Evolutionary conservation across 2,113 vertebrate species (phyloP).

Genomic region (Synodontis membranacea): DNA sequence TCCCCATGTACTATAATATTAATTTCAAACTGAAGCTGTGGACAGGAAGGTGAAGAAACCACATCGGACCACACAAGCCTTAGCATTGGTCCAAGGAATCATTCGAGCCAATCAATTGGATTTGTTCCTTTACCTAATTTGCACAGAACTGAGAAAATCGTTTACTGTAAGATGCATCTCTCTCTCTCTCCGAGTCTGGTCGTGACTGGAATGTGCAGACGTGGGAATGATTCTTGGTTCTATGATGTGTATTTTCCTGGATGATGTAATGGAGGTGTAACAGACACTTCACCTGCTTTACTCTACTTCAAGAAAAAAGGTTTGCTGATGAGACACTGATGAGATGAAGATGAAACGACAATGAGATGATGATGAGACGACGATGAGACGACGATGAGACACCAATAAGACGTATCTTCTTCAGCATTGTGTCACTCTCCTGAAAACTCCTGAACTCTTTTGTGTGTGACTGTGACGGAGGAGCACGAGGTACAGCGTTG

Average conservation of each 20-base stretch:
- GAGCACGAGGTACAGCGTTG: background rate
- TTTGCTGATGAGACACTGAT: background rate
- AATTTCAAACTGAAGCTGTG: too few relatives aligned
- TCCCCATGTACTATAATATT: too few relatives aligned
- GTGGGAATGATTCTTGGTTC: conserved; percentile 1
- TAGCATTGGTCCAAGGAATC: too few relatives aligned
- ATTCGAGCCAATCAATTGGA: too few relatives aligned
- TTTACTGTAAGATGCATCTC: background rate
- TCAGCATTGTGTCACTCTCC: background rate
- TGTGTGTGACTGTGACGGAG: background rate
- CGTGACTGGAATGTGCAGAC: background rate
- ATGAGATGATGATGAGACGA: background rate
- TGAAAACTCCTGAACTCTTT: background rate
- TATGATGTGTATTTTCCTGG: background rate
- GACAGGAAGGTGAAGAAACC: too few relatives aligned
- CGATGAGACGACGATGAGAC: background rate
- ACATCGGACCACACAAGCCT: too few relatives aligned
- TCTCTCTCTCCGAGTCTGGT: background rate
- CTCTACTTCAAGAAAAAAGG: background rate
- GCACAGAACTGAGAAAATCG: too few relatives aligned
- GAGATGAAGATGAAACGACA: background rate
- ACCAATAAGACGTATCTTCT: background rate
- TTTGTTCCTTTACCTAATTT: too few relatives aligned
- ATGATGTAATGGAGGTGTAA: conserved; percentile 12
- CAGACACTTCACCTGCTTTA: conserved; percentile 4